Percentiles rank a stretch among this genome's conserved stretches.
Evolutionary conservation across 2,888 invertebrate species (phyloP).

Genomic region (Apoderus coryli): DNA sequence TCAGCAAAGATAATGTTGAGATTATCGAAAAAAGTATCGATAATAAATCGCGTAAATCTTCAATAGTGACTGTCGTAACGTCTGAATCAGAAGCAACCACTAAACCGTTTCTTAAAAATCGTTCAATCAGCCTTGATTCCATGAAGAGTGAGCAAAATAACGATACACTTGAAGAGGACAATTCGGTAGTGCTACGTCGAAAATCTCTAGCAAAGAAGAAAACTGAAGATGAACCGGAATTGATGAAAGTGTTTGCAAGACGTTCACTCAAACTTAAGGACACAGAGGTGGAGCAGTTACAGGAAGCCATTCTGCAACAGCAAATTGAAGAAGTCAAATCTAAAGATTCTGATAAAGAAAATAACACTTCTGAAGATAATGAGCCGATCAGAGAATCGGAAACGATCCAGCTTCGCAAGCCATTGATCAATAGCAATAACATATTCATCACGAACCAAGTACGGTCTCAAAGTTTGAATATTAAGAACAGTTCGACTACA

Average conservation of each 20-base stretch:
- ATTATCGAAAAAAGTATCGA: conserved; percentile 29
- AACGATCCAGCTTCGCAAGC: conserved; percentile 17
- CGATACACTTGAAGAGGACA: conserved; percentile 21
- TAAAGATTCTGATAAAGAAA: conserved; percentile 58
- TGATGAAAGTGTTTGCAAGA: conserved; percentile 70
- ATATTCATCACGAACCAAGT: conserved; percentile 11
- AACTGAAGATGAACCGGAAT: conserved; percentile 58
- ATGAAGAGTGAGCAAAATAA: conserved; percentile 23
- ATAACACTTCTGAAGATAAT: conserved; percentile 4
- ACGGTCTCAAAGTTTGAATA: neutral
- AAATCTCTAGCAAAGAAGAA: conserved; percentile 38
- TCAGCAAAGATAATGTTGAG: conserved; percentile 28
- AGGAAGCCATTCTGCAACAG: conserved; percentile 35
- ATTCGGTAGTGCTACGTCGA: conserved; percentile 39
- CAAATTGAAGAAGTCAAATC: conserved; percentile 37
- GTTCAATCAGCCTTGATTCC: conserved; percentile 40
- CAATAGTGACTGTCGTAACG: conserved; percentile 19
- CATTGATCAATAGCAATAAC: conserved; percentile 17
- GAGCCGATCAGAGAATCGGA: conserved; percentile 11
- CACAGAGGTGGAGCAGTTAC: conserved; percentile 43
- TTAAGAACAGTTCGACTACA: conserved; percentile 14
- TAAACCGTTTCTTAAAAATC: conserved; percentile 33
- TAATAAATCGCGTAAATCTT: conserved; percentile 20
- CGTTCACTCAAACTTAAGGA: conserved; percentile 70
- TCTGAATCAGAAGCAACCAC: conserved; percentile 18